These are phyloP conservation scores for Zosterops lateralis DNA, from an alignment of 2,113 vertebrate genomes.

Conservation along the genomic window DNA sequence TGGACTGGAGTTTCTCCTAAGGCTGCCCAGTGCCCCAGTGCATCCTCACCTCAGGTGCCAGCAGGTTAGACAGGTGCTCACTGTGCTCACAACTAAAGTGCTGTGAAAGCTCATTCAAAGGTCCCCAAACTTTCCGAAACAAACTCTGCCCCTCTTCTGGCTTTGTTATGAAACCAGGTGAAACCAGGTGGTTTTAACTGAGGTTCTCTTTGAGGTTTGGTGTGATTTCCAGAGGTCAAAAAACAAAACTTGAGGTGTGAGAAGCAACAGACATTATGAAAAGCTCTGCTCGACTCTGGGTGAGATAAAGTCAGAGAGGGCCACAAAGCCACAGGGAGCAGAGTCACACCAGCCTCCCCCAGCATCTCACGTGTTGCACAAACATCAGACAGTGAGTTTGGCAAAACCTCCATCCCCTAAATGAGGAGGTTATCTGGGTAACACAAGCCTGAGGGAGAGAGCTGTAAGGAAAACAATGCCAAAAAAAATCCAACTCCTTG, in stretches of 20 bases:
- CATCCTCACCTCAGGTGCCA: background rate
- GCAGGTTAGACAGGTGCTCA: background rate
- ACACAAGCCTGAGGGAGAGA: background rate
- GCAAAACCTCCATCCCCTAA: background rate
- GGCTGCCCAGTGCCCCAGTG: background rate
- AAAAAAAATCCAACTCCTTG: background rate
- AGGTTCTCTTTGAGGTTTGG: constrained; percentile 26
- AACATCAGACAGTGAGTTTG: background rate
- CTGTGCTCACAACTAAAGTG: background rate
- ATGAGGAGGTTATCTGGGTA: background rate
- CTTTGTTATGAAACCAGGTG: constrained; percentile 41
- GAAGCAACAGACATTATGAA: background rate
- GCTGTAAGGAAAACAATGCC: background rate
- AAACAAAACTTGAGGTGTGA: background rate
- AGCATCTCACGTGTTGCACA: background rate
- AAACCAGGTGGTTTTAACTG: constrained; percentile 25
- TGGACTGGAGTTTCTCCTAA: background rate
- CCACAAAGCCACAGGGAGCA: background rate
- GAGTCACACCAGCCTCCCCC: background rate
- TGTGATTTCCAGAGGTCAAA: constrained; percentile 16
- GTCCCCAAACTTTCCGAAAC: background rate
- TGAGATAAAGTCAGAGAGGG: background rate
- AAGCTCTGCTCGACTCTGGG: background rate
- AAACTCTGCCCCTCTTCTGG: background rate
- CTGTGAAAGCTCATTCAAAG: background rate